A percentile compares a stretch with the other conserved stretches of the same genome.
Evolutionary conservation across 23 tunicate genomes (phyloP).

Genomic region (Ascidia mentula): DNA sequence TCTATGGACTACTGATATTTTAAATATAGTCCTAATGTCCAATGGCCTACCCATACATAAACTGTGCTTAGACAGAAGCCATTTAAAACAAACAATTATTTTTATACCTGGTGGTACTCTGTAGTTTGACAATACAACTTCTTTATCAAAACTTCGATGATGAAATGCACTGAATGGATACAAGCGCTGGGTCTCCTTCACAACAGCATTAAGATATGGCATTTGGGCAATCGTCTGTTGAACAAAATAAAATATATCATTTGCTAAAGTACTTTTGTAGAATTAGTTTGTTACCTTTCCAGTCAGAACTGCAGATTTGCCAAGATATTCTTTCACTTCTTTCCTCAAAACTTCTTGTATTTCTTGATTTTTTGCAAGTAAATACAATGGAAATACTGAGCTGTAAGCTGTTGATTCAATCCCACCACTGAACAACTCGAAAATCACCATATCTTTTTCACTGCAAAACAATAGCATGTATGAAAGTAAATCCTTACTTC

Average conservation of each 20-base stretch:
- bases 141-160: neutral
- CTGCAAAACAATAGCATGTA: too few relatives aligned
- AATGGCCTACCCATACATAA: too few relatives aligned
- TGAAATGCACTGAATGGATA: neutral
- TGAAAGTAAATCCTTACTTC: too few relatives aligned
- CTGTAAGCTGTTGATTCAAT: neutral
- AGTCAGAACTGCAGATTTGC: neutral
- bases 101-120: neutral
- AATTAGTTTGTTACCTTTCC: too few relatives aligned
- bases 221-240: neutral
- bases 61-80: too few relatives aligned
- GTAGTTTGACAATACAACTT: neutral
- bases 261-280: too few relatives aligned
- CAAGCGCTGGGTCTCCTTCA: neutral
- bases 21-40: too few relatives aligned
- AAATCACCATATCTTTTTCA: neutral
- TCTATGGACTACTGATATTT: too few relatives aligned
- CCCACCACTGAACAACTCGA: neutral
- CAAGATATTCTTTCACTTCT: neutral
- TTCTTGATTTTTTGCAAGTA: neutral
- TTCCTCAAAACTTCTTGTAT: neutral
- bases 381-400: neutral
- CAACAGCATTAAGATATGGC: conserved; percentile 2
- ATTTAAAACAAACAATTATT: neutral
- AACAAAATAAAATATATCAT: too few relatives aligned